Evolutionary conservation across 2,888 invertebrate species (phyloP), one percentile per base, ranked within the genome.

Genomic region (Volucella bombylans): DNA sequence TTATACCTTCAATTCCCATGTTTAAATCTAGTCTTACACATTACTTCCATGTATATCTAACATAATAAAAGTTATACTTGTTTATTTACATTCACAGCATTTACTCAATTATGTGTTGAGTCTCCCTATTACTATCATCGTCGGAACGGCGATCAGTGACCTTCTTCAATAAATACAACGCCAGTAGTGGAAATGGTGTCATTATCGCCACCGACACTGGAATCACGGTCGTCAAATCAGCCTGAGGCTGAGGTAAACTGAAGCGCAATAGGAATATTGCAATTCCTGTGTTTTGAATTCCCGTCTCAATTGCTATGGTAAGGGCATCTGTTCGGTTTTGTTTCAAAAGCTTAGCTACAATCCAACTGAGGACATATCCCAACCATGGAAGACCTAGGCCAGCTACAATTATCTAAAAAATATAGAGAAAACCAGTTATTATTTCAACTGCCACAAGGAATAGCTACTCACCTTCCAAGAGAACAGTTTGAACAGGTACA

Each of bases 291-390:
- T 98, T 98, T 92, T 98, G 98, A 69, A 98, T 95, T 65, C 98
- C 97, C 4, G 97, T 96, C 93, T 98, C 98, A 62, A 98, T 95
- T 61, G 97, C 95, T 88, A 98, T 97, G 6, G 98, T 97, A n/a
- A 97, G 92, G 2, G 95, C 92, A 90, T 98, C 96, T 3, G 93
- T 90, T 54, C 93, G 90, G 6, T 94, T 93, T 89, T 96, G 96
- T 38, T 93, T 92, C 12, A 94, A 92, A 0, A 94, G 38, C 67
- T 93, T 92, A 0, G 97, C 95, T 0, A 94, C 88, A 9, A 93
- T 54, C 90, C 94, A 95, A 1, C 97, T 97, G 47, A 94, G 92
- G 2, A 93, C 67, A 90, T 96, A 97, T 0, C 97, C 97, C 43
- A 96, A 89, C 95, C 96, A 96, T 0, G 97, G 97, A 61, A 97